Conservation (phyloP, 2,888 invertebrate species). For the Dolomedes plantarius region DNA sequence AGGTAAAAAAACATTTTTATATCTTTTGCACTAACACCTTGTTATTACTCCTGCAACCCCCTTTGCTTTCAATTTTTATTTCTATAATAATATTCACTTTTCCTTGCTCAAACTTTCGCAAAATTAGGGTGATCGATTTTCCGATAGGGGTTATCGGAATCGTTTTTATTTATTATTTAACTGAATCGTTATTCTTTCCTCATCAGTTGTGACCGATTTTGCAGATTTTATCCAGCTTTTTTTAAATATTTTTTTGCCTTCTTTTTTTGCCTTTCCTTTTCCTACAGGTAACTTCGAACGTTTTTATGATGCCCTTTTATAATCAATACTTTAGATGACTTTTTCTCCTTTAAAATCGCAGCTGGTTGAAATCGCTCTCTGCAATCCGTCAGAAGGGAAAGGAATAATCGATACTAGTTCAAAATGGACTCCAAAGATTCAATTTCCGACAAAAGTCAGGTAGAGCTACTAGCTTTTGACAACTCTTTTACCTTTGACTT, state of each 20-base stretch:
- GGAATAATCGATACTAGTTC: slow-evolving; percentile 50
- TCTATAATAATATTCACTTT: slow-evolving; percentile 67
- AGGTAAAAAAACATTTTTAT: neutral
- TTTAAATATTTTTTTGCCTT: slow-evolving; percentile 15
- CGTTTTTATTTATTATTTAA: slow-evolving; percentile 69
- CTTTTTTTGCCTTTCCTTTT: slow-evolving; percentile 16
- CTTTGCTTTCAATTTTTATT: slow-evolving; percentile 32
- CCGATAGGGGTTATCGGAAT: slow-evolving; percentile 59
- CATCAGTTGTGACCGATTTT: slow-evolving; percentile 33
- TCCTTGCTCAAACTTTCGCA: slow-evolving; percentile 48
- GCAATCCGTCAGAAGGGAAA: slow-evolving; percentile 28
- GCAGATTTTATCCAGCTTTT: slow-evolving; percentile 45
- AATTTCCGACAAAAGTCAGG: slow-evolving; percentile 34
- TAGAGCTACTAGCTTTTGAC: slow-evolving; percentile 20
- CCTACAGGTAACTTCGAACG: slow-evolving; percentile 43
- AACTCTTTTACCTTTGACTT: slow-evolving; percentile 2
- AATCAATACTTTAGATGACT: slow-evolving; percentile 65
- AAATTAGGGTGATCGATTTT: slow-evolving; percentile 65
- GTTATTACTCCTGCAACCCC: slow-evolving; percentile 18
- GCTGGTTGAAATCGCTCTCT: slow-evolving; percentile 62
- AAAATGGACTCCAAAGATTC: slow-evolving; percentile 65
- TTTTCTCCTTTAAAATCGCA: slow-evolving; percentile 57
- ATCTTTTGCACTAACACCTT: neutral
- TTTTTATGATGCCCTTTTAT: slow-evolving; percentile 23
- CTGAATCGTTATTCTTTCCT: slow-evolving; percentile 56